Percentiles rank a stretch among this genome's conserved stretches.
Conservation (phyloP, 2,888 invertebrate genomes). For the Crocallis elinguaria region DNA sequence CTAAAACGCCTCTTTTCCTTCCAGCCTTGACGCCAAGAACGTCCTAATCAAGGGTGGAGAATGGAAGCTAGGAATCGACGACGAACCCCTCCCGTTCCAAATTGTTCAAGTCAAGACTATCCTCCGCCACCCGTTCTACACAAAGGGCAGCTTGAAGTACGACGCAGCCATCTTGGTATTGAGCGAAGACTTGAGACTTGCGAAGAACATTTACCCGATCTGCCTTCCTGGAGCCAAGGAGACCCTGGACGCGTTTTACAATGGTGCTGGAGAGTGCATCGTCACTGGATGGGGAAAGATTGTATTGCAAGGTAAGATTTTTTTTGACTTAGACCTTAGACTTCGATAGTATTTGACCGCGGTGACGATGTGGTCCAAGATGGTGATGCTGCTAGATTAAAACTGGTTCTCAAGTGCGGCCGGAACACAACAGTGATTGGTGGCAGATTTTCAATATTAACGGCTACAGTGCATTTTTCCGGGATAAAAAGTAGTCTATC, state of each 20-base stretch:
- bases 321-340: not conserved
- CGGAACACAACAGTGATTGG: too few species aligned
- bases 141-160: slow-evolving; percentile 84
- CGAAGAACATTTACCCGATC: slow-evolving; percentile 90
- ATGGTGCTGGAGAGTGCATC: slow-evolving; percentile 87
- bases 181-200: slow-evolving; percentile 85
- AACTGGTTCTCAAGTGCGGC: too few species aligned
- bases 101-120: slow-evolving; percentile 89
- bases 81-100: slow-evolving; percentile 92
- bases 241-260: slow-evolving; percentile 84
- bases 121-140: slow-evolving; percentile 88
- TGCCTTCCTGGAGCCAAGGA: slow-evolving; percentile 85
- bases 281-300: slow-evolving; percentile 94
- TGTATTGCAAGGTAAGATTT: slow-evolving; percentile 88
- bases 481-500: too few species aligned
- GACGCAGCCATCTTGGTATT: slow-evolving; percentile 90
- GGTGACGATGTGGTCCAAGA: too few species aligned
- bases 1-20: slow-evolving; percentile 1
- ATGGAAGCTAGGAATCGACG: slow-evolving; percentile 93
- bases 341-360: too few species aligned
- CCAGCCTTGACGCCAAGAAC: slow-evolving; percentile 86
- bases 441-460: too few species aligned
- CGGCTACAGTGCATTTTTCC: too few species aligned
- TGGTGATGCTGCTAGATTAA: too few species aligned
- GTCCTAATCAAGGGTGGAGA: slow-evolving; percentile 92